Evolutionary conservation across 92 coral and sea anemone species (phyloP).

Genomic region (Anthopleura xanthogrammica): DNA sequence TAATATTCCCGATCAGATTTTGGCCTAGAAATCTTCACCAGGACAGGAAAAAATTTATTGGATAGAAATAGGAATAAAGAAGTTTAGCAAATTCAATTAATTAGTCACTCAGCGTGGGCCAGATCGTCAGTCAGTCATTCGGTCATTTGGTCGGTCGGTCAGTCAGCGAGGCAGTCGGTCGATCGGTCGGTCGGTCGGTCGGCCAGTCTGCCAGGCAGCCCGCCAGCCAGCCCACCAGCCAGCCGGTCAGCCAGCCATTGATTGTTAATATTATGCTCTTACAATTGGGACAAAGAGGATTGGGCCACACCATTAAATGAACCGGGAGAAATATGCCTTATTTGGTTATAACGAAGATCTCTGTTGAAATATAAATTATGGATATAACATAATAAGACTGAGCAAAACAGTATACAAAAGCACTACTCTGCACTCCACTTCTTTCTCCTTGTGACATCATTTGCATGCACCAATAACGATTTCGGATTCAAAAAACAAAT

Average conservation of each 20-base stretch:
- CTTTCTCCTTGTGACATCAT: too few relatives aligned
- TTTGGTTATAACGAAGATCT: background rate
- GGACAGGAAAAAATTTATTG: background rate
- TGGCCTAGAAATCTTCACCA: conserved; percentile 1
- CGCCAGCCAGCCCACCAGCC: too few relatives aligned
- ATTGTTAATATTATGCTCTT: background rate
- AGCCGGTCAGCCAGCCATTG: background rate
- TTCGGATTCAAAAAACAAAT: too few relatives aligned
- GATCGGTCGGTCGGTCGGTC: too few relatives aligned
- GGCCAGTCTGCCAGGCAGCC: too few relatives aligned
- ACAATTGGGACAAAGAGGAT: background rate
- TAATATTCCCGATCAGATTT: background rate
- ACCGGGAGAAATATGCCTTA: background rate
- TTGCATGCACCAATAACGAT: too few relatives aligned
- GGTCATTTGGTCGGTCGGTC: too few relatives aligned
- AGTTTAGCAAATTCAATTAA: background rate
- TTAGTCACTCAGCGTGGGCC: background rate
- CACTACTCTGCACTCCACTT: too few relatives aligned
- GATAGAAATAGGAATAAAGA: too few relatives aligned
- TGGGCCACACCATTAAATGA: background rate
- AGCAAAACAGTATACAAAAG: too few relatives aligned
- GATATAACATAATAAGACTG: background rate
- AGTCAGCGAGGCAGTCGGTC: too few relatives aligned
- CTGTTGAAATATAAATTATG: background rate
- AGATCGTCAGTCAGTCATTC: too few relatives aligned